Evolutionary conservation across 1,140 invertebrate species (phyloP).

Genomic region (Bombus cullumanus): DNA sequence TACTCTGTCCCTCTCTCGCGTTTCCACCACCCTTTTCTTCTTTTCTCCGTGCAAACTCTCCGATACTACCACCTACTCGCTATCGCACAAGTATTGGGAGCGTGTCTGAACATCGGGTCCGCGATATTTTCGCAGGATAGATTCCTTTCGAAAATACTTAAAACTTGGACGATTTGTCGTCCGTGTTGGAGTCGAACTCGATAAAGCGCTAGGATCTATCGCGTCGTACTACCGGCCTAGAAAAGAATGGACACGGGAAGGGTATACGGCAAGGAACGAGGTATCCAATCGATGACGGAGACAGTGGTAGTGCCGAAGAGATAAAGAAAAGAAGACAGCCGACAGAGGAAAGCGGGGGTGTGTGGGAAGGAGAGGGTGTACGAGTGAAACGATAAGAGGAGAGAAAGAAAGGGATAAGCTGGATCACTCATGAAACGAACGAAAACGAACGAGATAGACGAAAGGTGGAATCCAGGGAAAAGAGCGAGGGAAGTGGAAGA

Average conservation of each 20-base stretch:
- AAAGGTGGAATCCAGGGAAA: neutral
- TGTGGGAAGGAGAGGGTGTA: too few species aligned
- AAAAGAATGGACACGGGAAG: slow-evolving; percentile 12
- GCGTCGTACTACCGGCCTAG: slow-evolving; percentile 42
- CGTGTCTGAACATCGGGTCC: neutral
- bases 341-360: too few species aligned
- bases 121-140: slow-evolving; percentile 68
- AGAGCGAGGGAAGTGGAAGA: slow-evolving; percentile 44
- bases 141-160: slow-evolving; percentile 76
- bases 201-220: slow-evolving; percentile 64
- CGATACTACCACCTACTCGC: slow-evolving; percentile 17
- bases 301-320: slow-evolving; percentile 13
- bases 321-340: slow-evolving; percentile 34
- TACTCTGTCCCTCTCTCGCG: slow-evolving; percentile 23
- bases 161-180: slow-evolving; percentile 77
- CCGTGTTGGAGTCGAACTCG: slow-evolving; percentile 64
- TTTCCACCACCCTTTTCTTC: neutral
- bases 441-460: neutral
- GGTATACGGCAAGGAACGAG: slow-evolving; percentile 6
- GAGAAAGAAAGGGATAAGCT: neutral
- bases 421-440: neutral
- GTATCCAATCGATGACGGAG: slow-evolving; percentile 45
- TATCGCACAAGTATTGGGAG: neutral
- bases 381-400: neutral
- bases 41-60: neutral